phyloP scores from a whole-genome alignment of 1,140 invertebrate species.

The Andricus grossulariae region DNA sequence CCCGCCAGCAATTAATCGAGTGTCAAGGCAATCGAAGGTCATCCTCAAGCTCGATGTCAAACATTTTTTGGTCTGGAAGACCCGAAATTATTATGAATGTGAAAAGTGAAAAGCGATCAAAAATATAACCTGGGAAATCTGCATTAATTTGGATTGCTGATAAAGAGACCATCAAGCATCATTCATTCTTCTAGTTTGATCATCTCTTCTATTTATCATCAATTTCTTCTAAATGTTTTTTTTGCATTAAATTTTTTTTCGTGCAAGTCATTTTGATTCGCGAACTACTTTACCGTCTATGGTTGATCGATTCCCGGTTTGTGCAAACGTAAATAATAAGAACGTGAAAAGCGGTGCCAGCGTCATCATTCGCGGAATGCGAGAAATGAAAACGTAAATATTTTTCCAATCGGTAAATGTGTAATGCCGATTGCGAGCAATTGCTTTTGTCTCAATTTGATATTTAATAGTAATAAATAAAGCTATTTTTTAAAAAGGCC shows the following conservation, averaged over 20 bases:
- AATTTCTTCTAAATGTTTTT: not conserved
- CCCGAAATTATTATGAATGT: not conserved
- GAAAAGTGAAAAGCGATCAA: too few species aligned
- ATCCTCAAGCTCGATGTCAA: not conserved
- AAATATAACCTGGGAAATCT: not conserved
- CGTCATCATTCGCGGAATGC: constrained; percentile 6
- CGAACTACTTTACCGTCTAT: not conserved
- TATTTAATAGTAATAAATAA: too few species aligned
- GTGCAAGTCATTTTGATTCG: constrained; percentile 21
- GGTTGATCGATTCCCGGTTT: constrained; percentile 14
- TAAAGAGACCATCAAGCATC: not conserved
- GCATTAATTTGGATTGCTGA: not conserved
- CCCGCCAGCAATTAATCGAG: not conserved
- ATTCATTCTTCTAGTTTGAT: not conserved
- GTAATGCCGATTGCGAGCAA: too few species aligned
- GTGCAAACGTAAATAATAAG: constrained; percentile 12
- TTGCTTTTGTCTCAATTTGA: too few species aligned
- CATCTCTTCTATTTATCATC: not conserved
- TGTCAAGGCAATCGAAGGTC: constrained; percentile 3
- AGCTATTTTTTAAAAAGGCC: too few species aligned
- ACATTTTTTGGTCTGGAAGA: not conserved
- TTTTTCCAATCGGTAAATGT: constrained; percentile 20
- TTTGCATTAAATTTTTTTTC: not conserved
- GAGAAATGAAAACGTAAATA: not conserved
- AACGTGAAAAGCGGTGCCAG: constrained; percentile 1